These are phyloP conservation scores for Ditula angustiorana DNA, from an alignment of 2,888 invertebrate species.

Conservation along the genomic window DNA sequence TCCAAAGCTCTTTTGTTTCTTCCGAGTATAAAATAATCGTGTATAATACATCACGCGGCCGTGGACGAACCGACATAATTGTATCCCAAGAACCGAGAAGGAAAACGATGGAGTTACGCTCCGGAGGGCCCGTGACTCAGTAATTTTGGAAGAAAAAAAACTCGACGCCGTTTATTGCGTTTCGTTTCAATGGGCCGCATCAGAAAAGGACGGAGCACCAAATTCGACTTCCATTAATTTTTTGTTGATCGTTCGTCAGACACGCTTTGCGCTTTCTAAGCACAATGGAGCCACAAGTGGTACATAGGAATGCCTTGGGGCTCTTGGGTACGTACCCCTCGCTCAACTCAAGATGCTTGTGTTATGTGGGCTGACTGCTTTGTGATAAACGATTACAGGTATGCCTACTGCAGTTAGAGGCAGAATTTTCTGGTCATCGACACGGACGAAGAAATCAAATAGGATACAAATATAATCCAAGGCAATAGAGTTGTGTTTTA, in stretches of 20 bases:
- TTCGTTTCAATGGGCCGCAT: conserved; percentile 51
- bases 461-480: no score
- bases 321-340: conserved; percentile 6
- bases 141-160: conserved; percentile 63
- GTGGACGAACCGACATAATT: conserved; percentile 67
- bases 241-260: conserved; percentile 58
- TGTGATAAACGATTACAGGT: conserved; percentile 8
- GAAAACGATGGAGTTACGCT: conserved; percentile 76
- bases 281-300: conserved; percentile 41
- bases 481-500: no score
- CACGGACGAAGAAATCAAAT: no score
- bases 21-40: conserved; percentile 57
- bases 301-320: conserved; percentile 29
- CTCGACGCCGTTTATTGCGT: conserved; percentile 44
- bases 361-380: conserved; percentile 1
- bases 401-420: no score
- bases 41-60: conserved; percentile 42
- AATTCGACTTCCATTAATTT: conserved; percentile 69
- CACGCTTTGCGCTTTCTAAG: conserved; percentile 60
- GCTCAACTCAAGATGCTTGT: conserved; percentile 6
- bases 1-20: conserved; percentile 58
- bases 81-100: conserved; percentile 75
- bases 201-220: conserved; percentile 55
- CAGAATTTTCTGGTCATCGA: no score
- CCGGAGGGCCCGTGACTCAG: conserved; percentile 70